Percentiles rank a stretch among this genome's conserved stretches.
Conservation (phyloP, 1,140 invertebrate species). For the Drosophila virilis region DNA sequence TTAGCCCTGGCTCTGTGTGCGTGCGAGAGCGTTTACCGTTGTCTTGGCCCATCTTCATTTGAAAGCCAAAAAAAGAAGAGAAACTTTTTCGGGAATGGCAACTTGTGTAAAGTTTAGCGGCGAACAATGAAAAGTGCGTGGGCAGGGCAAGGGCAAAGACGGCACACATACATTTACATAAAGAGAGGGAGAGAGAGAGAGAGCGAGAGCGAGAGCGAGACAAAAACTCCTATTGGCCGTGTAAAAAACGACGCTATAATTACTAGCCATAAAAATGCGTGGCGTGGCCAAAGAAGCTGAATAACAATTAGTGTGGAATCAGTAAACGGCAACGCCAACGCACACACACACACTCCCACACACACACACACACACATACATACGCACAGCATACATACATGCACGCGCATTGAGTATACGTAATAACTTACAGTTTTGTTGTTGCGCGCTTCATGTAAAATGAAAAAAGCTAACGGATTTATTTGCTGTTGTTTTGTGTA, state of each 20-base stretch:
- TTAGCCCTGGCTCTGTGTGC: slow-evolving; percentile 1
- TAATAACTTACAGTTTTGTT: slow-evolving; percentile 71
- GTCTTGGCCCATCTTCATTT: slow-evolving; percentile 18
- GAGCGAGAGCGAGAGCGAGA: slow-evolving; percentile 6
- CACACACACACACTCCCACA: slow-evolving; percentile 8
- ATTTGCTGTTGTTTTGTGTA: slow-evolving; percentile 34
- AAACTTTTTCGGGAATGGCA: slow-evolving; percentile 49
- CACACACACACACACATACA: neutral
- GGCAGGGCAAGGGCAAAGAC: slow-evolving; percentile 34
- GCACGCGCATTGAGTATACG: slow-evolving; percentile 42
- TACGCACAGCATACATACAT: slow-evolving; percentile 1
- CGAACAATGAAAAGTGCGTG: slow-evolving; percentile 56
- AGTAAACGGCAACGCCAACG: slow-evolving; percentile 42
- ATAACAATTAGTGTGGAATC: slow-evolving; percentile 66
- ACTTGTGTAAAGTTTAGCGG: slow-evolving; percentile 36
- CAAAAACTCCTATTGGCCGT: slow-evolving; percentile 38
- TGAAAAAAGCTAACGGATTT: slow-evolving; percentile 37
- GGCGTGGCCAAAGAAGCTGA: slow-evolving; percentile 48
- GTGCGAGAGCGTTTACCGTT: slow-evolving; percentile 19
- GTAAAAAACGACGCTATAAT: slow-evolving; percentile 66
- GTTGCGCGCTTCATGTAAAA: slow-evolving; percentile 39
- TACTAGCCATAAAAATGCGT: slow-evolving; percentile 55
- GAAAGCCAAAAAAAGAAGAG: slow-evolving; percentile 17
- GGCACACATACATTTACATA: slow-evolving; percentile 7
- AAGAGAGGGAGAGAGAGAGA: slow-evolving; percentile 14